Evolutionary conservation across 2,797 vertebrate species (phyloP), one percentile per base, ranked within the genome.

Genomic region (Champsocephalus gunnari): DNA sequence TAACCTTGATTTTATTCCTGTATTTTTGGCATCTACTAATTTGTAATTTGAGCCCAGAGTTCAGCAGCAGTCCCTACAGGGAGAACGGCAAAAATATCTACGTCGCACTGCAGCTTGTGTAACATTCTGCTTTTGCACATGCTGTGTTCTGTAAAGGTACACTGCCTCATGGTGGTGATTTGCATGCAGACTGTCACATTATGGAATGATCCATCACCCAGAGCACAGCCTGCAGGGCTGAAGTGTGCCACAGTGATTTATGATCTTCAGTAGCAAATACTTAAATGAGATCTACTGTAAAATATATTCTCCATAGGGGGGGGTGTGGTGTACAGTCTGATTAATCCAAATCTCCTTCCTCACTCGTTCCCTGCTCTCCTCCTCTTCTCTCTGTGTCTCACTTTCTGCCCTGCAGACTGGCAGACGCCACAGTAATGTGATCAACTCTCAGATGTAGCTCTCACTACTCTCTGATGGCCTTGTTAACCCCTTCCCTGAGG

Each of bases 351-450:
- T 79, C 84, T 66, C 73, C 77, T 56, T 72, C 50, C 72, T 77
- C 43, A 41, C 58, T 85, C 75, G 74, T 82, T 87, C 86, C 58
- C 82, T 67, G 50, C 76, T 21, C 61, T 79, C 55, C 34, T 65
- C 64, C 24, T 38, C 43, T 67, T 68, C 61, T 72, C 72, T 16
- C 65, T 47, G 49, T 28, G 43, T 87, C 86, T 87, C 77, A 4
- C 82, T 77, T 83, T 81, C 77, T 85, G 82, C 83, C 77, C 82
- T 72, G 83, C 90, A 92, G 90, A 92, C 90, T 60, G 79, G 75
- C 87, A 90, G 89, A 88, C 89, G 88, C 87, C 87, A 65, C 67
- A 14, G 80, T 91, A 91, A 94, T 93, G 87, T 90, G 88, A 94
- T 93, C 83, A 90, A 90, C 86, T 80, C 88, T 88, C 89, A 81